Conservation (phyloP, 2,797 vertebrate genomes). For the Sebastes hubbsi region DNA sequence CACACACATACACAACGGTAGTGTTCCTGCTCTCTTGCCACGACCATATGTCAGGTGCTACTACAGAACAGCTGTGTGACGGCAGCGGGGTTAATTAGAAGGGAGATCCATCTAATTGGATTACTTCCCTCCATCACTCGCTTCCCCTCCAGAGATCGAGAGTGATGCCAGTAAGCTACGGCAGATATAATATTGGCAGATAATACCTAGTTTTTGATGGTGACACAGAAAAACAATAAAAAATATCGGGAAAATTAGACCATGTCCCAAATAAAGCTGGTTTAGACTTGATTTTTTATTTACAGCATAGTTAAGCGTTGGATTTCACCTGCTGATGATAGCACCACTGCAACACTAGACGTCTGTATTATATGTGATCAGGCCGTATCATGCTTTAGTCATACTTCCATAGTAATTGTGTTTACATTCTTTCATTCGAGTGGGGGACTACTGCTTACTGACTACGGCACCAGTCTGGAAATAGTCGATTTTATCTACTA, state of each 20-base stretch:
- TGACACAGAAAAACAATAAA: neutral
- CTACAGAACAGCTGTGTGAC: conserved; percentile 29
- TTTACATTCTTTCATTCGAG: neutral
- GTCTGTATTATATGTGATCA: neutral
- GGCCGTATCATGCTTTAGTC: neutral
- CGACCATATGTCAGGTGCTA: conserved; percentile 46
- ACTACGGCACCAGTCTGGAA: neutral
- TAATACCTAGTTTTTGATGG: too few relatives aligned
- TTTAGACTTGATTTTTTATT: neutral
- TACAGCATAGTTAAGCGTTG: neutral
- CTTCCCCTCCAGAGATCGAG: neutral
- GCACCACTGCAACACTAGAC: neutral
- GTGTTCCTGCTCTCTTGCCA: neutral
- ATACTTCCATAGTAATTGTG: neutral
- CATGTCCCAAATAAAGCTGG: neutral
- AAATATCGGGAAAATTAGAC: neutral
- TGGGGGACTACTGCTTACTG: neutral
- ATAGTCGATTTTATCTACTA: neutral
- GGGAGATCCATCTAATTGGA: conserved; percentile 49
- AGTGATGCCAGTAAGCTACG: conserved; percentile 5
- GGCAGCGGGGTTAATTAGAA: conserved; percentile 53
- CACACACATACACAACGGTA: neutral
- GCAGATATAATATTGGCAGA: neutral
- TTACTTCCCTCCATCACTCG: conserved; percentile 24
- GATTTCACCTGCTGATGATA: neutral